These are phyloP conservation scores for Drosophila neoperkinsi DNA, from an alignment of 2,888 invertebrate genomes.

Conservation along the genomic window DNA sequence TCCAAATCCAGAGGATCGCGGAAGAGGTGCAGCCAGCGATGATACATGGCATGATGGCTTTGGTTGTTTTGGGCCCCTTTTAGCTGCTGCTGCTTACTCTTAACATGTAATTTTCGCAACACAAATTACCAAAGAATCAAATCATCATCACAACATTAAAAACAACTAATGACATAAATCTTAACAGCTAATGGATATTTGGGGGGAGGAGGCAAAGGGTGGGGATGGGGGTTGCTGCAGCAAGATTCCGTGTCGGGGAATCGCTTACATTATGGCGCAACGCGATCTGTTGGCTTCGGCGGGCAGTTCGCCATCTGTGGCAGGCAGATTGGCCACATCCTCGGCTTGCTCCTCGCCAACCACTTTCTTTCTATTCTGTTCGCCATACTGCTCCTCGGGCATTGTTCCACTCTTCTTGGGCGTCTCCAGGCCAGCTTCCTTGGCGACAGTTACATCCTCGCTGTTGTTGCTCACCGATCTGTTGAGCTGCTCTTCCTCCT, in stretches of 20 bases:
- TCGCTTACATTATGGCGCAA: slow-evolving; percentile 63
- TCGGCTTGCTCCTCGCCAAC: slow-evolving; percentile 28
- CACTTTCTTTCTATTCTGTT: slow-evolving; percentile 18
- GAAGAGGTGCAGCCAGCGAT: slow-evolving; percentile 19
- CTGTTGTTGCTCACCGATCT: slow-evolving; percentile 41
- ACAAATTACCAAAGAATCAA: slow-evolving; percentile 64
- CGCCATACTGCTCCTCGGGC: slow-evolving; percentile 22
- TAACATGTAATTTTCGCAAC: slow-evolving; percentile 53
- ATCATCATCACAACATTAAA: slow-evolving; percentile 26
- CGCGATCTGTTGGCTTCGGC: slow-evolving; percentile 56
- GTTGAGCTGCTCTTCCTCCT: slow-evolving; percentile 65
- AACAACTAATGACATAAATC: slow-evolving; percentile 45
- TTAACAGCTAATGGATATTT: slow-evolving; percentile 22
- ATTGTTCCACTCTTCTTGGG: slow-evolving; percentile 49
- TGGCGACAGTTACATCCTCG: slow-evolving; percentile 60
- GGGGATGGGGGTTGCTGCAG: neutral
- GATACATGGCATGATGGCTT: slow-evolving; percentile 4
- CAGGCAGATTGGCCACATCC: slow-evolving; percentile 39
- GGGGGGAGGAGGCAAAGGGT: neutral
- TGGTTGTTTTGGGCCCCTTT: slow-evolving; percentile 13
- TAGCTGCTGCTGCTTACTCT: slow-evolving; percentile 28
- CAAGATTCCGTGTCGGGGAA: neutral
- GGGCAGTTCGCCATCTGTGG: slow-evolving; percentile 23
- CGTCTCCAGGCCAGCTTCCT: slow-evolving; percentile 68
- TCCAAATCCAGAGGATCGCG: slow-evolving; percentile 4